phyloP scores from a whole-genome alignment of 2,888 invertebrate genomes.

The Aphidoletes aphidimyza region DNA sequence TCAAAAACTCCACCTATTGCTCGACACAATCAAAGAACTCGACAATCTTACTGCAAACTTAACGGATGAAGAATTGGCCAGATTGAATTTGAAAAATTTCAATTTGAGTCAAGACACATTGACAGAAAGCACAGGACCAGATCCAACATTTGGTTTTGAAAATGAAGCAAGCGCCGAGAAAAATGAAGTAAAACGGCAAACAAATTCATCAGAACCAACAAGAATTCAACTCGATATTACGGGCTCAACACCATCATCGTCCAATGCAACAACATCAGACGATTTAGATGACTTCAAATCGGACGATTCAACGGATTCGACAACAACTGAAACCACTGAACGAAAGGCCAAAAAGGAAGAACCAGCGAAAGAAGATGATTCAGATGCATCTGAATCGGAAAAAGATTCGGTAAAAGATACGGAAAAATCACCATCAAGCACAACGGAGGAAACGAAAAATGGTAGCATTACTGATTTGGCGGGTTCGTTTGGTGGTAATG shows the following conservation, averaged over 20 bases:
- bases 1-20: slow-evolving; percentile 66
- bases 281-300: not conserved
- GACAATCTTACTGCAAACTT: slow-evolving; percentile 66
- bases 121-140: slow-evolving; percentile 64
- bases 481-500: slow-evolving; percentile 77
- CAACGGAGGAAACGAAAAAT: slow-evolving; percentile 59
- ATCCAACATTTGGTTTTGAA: slow-evolving; percentile 63
- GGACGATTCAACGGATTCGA: not conserved
- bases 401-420: slow-evolving; percentile 60
- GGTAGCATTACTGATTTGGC: slow-evolving; percentile 71
- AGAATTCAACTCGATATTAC: slow-evolving; percentile 61
- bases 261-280: slow-evolving; percentile 62
- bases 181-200: slow-evolving; percentile 69
- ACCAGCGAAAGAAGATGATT: not conserved
- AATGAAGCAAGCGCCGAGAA: slow-evolving; percentile 63
- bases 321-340: not conserved
- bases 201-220: slow-evolving; percentile 60
- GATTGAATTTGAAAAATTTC: slow-evolving; percentile 63
- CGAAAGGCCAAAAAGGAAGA: not conserved
- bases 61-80: slow-evolving; percentile 66
- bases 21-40: slow-evolving; percentile 67
- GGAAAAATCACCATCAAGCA: slow-evolving; percentile 61
- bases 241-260: slow-evolving; percentile 59
- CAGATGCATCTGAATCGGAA: not conserved
- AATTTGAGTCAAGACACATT: slow-evolving; percentile 63